Evolutionary conservation across 2,888 invertebrate genomes (phyloP).

Genomic region (Deilephila porcellus): DNA sequence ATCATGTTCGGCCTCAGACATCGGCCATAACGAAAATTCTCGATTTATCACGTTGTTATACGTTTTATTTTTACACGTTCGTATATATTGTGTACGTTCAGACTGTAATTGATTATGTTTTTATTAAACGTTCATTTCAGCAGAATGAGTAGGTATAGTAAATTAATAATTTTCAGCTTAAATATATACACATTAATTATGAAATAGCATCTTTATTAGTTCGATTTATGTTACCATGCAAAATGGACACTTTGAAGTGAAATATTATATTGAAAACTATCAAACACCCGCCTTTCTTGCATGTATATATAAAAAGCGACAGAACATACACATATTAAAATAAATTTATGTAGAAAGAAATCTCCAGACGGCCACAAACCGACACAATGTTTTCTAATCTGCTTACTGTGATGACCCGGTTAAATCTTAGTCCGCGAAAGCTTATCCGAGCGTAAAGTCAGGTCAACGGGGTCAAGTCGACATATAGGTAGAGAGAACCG

Average conservation of each 20-base stretch:
- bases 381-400: constrained; percentile 20
- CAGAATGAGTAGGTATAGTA: neutral
- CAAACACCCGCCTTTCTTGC: neutral
- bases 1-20: constrained; percentile 55
- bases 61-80: constrained; percentile 29
- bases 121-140: constrained; percentile 1
- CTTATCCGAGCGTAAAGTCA: constrained; percentile 36
- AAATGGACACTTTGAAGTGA: neutral
- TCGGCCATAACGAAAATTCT: constrained; percentile 47
- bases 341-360: neutral
- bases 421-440: constrained; percentile 36
- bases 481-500: constrained; percentile 41
- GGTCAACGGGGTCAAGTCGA: constrained; percentile 42
- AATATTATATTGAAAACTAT: neutral
- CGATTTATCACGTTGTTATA: constrained; percentile 42
- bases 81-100: neutral
- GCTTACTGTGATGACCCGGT: constrained; percentile 16
- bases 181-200: neutral
- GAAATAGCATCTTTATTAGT: neutral
- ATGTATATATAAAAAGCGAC: neutral
- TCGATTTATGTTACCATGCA: neutral
- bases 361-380: neutral
- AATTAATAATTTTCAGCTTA: neutral
- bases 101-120: constrained; percentile 13
- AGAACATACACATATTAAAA: neutral